A percentile compares a stretch with the other conserved stretches of the same genome.
Evolutionary conservation across 2,113 vertebrate species (phyloP).

Genomic region (Notothenia rossii): DNA sequence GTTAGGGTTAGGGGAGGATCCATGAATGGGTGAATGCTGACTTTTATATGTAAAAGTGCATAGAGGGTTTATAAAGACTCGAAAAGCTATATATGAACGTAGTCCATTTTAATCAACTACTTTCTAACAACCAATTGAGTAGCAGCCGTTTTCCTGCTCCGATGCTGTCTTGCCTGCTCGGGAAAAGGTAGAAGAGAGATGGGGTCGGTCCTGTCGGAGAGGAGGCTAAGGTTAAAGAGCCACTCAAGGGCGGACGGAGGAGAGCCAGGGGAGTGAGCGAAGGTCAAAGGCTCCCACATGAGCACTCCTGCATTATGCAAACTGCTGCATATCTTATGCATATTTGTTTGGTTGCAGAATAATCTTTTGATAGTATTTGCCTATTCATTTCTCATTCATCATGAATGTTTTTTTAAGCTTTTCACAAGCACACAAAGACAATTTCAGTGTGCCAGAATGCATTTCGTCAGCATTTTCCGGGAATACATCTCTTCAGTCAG

Average conservation of each 20-base stretch:
- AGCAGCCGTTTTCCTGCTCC: conserved; percentile 56
- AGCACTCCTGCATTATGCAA: conserved; percentile 37
- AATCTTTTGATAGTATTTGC: conserved; percentile 16
- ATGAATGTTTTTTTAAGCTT: conserved; percentile 15
- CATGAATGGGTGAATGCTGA: too few species aligned
- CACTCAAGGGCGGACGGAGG: conserved; percentile 28
- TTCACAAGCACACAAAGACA: not conserved
- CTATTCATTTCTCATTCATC: conserved; percentile 1
- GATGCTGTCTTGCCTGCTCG: not conserved
- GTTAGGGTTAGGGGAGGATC: too few species aligned
- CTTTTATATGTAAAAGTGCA: too few species aligned
- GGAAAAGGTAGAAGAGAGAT: not conserved
- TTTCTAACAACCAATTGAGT: conserved; percentile 78
- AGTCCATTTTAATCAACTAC: conserved; percentile 72
- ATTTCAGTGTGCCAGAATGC: not conserved
- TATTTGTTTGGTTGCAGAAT: conserved; percentile 38
- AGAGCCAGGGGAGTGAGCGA: conserved; percentile 11
- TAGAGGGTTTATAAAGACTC: too few species aligned
- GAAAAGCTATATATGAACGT: too few species aligned
- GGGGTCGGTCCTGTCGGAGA: not conserved
- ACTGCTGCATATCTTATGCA: conserved; percentile 53
- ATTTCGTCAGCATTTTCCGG: too few species aligned
- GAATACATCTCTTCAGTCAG: too few species aligned
- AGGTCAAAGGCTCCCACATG: conserved; percentile 50
- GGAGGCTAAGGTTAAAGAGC: conserved; percentile 20